These are phyloP conservation scores for Caradrina clavipalpis DNA, from an alignment of 2,888 invertebrate genomes.

Conservation along the genomic window DNA sequence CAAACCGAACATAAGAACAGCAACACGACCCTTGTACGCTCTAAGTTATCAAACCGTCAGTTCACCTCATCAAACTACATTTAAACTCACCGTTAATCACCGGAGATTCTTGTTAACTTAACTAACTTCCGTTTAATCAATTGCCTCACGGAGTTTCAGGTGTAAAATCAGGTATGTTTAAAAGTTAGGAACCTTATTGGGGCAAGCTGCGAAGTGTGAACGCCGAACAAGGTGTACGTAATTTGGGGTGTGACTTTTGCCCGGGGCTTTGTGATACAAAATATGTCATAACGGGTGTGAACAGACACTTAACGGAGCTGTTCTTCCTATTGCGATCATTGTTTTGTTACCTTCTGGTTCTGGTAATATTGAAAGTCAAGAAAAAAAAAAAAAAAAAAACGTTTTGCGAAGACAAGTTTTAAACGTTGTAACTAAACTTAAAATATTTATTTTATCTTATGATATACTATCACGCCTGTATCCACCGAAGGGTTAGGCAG, in stretches of 20 bases:
- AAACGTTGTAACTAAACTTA: too few relatives aligned
- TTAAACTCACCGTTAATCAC: slow-evolving; percentile 34
- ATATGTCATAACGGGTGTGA: too few relatives aligned
- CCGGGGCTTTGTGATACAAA: too few relatives aligned
- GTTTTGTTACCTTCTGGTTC: too few relatives aligned
- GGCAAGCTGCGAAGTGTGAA: background rate
- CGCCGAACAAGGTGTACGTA: background rate
- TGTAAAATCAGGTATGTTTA: slow-evolving; percentile 28
- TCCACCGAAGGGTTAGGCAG: too few relatives aligned
- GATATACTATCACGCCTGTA: too few relatives aligned
- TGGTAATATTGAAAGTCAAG: too few relatives aligned
- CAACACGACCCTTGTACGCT: slow-evolving; percentile 2
- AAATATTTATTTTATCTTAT: too few relatives aligned
- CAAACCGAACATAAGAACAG: background rate
- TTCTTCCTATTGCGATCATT: too few relatives aligned
- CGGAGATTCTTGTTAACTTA: slow-evolving; percentile 41
- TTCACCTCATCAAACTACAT: slow-evolving; percentile 37
- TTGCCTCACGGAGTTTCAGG: slow-evolving; percentile 16
- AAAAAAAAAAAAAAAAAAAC: too few relatives aligned
- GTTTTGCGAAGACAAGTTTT: too few relatives aligned
- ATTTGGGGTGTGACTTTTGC: background rate
- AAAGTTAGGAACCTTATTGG: slow-evolving; percentile 7
- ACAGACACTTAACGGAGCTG: too few relatives aligned
- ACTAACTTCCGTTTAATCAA: slow-evolving; percentile 43
- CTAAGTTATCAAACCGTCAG: slow-evolving; percentile 32